Percentiles rank a stretch among this genome's conserved stretches.
phyloP scores from a whole-genome alignment of 2,113 vertebrate genomes.

The Geothlypis trichas region DNA sequence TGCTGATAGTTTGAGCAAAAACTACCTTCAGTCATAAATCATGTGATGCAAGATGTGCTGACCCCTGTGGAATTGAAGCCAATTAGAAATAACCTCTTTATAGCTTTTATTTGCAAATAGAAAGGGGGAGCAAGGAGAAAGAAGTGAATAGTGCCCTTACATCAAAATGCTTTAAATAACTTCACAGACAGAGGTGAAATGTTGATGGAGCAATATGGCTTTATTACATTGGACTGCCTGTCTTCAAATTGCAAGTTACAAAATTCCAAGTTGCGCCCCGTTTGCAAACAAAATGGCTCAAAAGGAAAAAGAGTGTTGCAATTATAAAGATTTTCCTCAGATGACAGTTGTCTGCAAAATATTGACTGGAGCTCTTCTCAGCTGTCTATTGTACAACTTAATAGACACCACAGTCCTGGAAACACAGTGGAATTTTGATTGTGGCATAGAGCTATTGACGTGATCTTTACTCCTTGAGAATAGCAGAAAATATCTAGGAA shows the following conservation, averaged over 20 bases:
- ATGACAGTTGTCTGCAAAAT: slow-evolving; percentile 21
- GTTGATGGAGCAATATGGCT: not conserved
- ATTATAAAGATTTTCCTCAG: slow-evolving; percentile 4
- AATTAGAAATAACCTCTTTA: not conserved
- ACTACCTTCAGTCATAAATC: not conserved
- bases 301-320: not conserved
- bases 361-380: slow-evolving; percentile 24
- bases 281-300: not conserved
- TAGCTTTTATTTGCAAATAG: not conserved
- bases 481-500: not conserved
- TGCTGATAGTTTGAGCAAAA: not conserved
- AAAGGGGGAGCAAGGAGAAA: accelerated
- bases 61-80: not conserved
- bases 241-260: not conserved
- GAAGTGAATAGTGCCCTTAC: not conserved
- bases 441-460: not conserved
- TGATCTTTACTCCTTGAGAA: slow-evolving; percentile 27
- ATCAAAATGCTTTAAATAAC: not conserved
- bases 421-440: not conserved
- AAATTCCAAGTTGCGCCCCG: not conserved
- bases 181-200: not conserved
- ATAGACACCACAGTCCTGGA: not conserved
- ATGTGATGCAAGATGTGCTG: not conserved
- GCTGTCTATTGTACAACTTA: not conserved
- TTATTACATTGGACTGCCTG: not conserved